These are phyloP conservation scores for Steinernema khuongi DNA, from an alignment of 1,140 invertebrate genomes.

Conservation along the genomic window DNA sequence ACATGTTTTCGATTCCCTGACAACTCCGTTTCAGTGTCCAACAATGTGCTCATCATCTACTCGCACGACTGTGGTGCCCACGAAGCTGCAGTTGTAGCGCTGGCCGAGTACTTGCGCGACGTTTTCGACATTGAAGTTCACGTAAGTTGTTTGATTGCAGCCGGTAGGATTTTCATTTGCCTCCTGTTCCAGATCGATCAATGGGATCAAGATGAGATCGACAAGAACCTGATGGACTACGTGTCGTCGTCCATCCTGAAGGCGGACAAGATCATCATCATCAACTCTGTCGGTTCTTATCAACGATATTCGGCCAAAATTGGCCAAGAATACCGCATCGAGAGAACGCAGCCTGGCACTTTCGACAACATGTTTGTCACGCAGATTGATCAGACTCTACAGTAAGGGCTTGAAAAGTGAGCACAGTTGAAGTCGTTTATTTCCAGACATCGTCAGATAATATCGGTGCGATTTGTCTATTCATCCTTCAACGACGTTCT, in stretches of 20 bases:
- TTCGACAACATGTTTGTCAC: constrained; percentile 45
- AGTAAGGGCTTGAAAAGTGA: constrained; percentile 42
- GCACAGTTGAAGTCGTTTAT: constrained; percentile 6
- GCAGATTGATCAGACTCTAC: constrained; percentile 52
- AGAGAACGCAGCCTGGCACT: constrained; percentile 35
- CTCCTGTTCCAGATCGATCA: constrained; percentile 44
- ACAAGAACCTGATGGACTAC: constrained; percentile 51
- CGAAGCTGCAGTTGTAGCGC: constrained; percentile 51
- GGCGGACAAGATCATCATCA: constrained; percentile 54
- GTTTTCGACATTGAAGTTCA: constrained; percentile 49
- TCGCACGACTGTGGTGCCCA: constrained; percentile 50
- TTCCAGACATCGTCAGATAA: constrained; percentile 48
- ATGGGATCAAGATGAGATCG: constrained; percentile 51
- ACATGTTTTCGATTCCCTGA: not conserved
- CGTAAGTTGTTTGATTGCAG: constrained; percentile 47
- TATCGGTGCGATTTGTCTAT: constrained; percentile 52
- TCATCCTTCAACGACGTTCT: constrained; percentile 39
- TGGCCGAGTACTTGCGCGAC: constrained; percentile 52
- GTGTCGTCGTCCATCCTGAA: constrained; percentile 50
- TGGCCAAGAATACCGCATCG: constrained; percentile 29
- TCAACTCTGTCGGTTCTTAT: constrained; percentile 53
- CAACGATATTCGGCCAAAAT: constrained; percentile 47
- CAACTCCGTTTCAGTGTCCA: not conserved
- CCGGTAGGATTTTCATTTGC: not conserved
- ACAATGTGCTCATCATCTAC: constrained; percentile 49